Conservation (phyloP, 2,113 vertebrate species). For the Bagarius yarrelli region DNA sequence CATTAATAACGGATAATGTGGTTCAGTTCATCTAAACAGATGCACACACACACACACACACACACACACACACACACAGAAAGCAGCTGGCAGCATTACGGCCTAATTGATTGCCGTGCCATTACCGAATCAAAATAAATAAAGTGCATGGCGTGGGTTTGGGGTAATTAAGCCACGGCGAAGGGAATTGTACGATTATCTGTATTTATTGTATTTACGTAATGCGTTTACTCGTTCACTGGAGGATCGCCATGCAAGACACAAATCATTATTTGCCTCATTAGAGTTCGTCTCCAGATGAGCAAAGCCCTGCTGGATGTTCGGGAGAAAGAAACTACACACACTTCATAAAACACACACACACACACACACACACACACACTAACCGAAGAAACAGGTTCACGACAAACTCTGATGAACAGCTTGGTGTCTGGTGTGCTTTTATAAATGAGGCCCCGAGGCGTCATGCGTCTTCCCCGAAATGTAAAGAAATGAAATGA, state of each 20-base stretch:
- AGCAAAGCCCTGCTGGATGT: constrained; percentile 54
- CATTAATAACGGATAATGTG: constrained; percentile 48
- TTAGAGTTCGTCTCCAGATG: constrained; percentile 73
- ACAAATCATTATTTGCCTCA: constrained; percentile 77
- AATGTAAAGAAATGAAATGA: constrained; percentile 27
- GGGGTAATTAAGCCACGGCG: constrained; percentile 74
- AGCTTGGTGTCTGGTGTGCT: constrained; percentile 13
- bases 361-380: constrained; percentile 1
- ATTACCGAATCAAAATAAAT: constrained; percentile 76
- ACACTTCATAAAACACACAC: constrained; percentile 1
- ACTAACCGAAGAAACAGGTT: neutral
- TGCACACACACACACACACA: constrained; percentile 53
- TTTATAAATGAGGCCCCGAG: constrained; percentile 8
- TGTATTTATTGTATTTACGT: constrained; percentile 82
- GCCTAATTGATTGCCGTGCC: constrained; percentile 74
- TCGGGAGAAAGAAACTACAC: neutral
- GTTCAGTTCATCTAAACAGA: constrained; percentile 50
- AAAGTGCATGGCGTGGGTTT: constrained; percentile 72
- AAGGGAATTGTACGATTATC: constrained; percentile 75
- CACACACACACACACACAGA: constrained; percentile 57
- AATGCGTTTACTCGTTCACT: constrained; percentile 78
- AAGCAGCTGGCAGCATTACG: constrained; percentile 66
- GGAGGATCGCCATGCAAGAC: constrained; percentile 70
- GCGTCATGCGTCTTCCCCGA: neutral
- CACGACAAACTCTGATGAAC: constrained; percentile 30